Evolutionary conservation across 2,888 invertebrate genomes (phyloP).

Genomic region (Trachelus tabidus): DNA sequence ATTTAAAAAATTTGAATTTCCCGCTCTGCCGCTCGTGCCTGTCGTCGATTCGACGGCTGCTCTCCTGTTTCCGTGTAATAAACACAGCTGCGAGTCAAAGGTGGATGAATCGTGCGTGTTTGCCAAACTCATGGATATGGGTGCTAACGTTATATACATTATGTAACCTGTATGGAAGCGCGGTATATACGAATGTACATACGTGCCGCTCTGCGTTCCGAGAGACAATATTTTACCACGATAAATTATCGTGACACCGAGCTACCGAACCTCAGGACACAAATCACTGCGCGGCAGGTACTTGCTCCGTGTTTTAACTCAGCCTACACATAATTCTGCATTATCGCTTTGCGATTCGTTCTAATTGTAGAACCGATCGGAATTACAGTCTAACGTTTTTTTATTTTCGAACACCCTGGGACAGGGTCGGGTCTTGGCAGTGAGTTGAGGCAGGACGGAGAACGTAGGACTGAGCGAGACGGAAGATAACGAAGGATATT

Average conservation of each 20-base stretch:
- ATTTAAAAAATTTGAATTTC: neutral
- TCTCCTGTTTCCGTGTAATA: neutral
- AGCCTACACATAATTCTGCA: constrained; percentile 49
- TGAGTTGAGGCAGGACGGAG: neutral
- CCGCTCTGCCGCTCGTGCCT: neutral
- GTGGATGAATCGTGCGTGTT: neutral
- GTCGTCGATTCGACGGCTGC: neutral
- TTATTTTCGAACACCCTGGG: neutral
- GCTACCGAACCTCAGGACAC: constrained; percentile 27
- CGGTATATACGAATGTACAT: neutral
- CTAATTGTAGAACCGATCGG: constrained; percentile 41
- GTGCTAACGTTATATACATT: neutral
- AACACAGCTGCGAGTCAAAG: neutral
- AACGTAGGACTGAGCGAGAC: neutral
- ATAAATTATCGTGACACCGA: constrained; percentile 52
- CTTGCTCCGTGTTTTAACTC: constrained; percentile 42
- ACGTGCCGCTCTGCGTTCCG: constrained; percentile 10
- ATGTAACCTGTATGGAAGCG: neutral
- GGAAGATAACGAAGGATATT: neutral
- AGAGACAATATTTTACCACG: constrained; percentile 51
- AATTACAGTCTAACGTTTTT: neutral
- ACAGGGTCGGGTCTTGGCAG: neutral
- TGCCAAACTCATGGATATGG: neutral
- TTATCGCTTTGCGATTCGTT: constrained; percentile 46
- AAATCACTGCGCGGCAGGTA: constrained; percentile 26